Conservation (phyloP, 2,888 invertebrate species). For the Eristalis intricaria region DNA sequence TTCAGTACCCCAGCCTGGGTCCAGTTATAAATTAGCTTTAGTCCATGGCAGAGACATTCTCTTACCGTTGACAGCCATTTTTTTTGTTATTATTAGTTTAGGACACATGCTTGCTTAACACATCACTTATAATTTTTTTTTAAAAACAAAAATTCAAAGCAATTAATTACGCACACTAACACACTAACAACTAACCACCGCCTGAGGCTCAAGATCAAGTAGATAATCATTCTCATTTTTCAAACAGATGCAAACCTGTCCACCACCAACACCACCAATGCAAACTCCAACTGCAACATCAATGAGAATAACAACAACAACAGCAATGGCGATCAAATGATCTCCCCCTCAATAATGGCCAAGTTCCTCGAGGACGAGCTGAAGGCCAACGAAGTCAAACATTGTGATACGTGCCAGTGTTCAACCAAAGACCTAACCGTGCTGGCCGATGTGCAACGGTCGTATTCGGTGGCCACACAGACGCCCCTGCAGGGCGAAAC, state of each 20-base stretch:
- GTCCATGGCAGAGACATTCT: no score
- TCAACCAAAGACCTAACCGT: slow-evolving; percentile 82
- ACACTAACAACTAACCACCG: slow-evolving; percentile 26
- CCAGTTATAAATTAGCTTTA: no score
- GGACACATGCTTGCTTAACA: no score
- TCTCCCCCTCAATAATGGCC: slow-evolving; percentile 94
- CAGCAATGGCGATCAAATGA: slow-evolving; percentile 79
- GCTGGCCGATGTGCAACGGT: slow-evolving; percentile 83
- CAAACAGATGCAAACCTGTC: slow-evolving; percentile 51
- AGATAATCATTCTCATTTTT: not conserved
- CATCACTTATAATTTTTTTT: no score
- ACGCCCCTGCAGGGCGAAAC: slow-evolving; percentile 83
- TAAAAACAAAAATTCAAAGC: slow-evolving; percentile 24
- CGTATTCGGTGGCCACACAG: slow-evolving; percentile 85
- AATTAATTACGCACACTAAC: slow-evolving; percentile 20
- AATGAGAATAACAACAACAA: slow-evolving; percentile 55
- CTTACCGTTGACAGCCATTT: no score
- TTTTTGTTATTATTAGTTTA: no score
- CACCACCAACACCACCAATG: slow-evolving; percentile 34
- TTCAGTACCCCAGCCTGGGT: no score
- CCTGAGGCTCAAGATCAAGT: not conserved
- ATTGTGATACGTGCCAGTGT: slow-evolving; percentile 92
- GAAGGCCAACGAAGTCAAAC: slow-evolving; percentile 89
- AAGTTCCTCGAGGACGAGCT: slow-evolving; percentile 94
- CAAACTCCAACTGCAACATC: slow-evolving; percentile 48